Base-by-base conservation (phyloP, 2,113 vertebrate genomes). In the Aleadryas rufinucha region DNA sequence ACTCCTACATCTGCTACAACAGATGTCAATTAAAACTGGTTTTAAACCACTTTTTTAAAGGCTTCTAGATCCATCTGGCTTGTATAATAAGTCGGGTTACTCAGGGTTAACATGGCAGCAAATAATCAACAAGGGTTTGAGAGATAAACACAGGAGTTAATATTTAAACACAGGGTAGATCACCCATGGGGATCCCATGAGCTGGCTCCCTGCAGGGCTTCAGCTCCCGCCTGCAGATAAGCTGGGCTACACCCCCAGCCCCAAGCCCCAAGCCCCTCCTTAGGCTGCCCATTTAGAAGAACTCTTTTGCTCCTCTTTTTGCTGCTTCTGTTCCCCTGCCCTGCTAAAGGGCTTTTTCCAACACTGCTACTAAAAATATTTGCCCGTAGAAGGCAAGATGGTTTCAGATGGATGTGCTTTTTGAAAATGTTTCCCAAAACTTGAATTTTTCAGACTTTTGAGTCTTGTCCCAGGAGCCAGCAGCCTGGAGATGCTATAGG, bases 331-430 rank as follows among this genome's bases (percentile, higher is more conserved):
- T 10, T 26, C 21, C 42, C 22, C 20, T 42, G 45, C 21, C 30
- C 70, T 44, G 19, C 41, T 59, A 18, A 41, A 64, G 15, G 23
- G 42, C 18, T 59, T 84, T 80, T 87, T 30, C 19, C 60, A 89
- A 26, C 39, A 37, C 22, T 11, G 3, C 45, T 72, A 24, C 41
- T 61, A 16, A 60, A 82, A 86, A 37, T 11, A 57, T 30, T 33
- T 35, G 50, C 56, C 42, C 0, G 0, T 3, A 57, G 56, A 39
- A 71, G 35, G 22, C 77, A 68, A 56, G 39, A 66, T 1, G 1
- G 33, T 37, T 74, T 74, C 68, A 63, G 45, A 45, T 7, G 10
- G 70, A 82, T 0, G 1, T 5, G 31, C 9, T 70, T 81, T 66
- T 47, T 50, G 45, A 86, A 80, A 60, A 39, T 21, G 26, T 31